A percentile compares a stretch with the other conserved stretches of the same genome.
phyloP scores from a whole-genome alignment of 2,888 invertebrate species.

The Anagyrus pseudococci region DNA sequence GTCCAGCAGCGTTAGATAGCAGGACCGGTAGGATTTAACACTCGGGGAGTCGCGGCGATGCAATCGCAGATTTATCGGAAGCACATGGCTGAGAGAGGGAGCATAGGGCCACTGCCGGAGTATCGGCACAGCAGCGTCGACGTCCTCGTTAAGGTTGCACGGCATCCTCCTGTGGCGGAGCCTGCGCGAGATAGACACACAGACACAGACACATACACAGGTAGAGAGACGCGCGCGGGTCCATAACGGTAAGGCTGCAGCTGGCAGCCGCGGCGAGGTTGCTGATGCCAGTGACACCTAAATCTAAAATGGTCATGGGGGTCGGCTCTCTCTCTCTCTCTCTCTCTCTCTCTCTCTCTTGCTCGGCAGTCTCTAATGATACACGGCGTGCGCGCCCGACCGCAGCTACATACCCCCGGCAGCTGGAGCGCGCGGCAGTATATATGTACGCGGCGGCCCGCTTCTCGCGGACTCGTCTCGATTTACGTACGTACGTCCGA shows the following conservation, averaged over 20 bases:
- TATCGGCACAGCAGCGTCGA: neutral
- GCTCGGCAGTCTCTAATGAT: neutral
- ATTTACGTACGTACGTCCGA: constrained; percentile 16
- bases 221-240: no score
- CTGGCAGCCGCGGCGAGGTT: neutral
- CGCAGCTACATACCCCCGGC: neutral
- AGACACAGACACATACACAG: neutral
- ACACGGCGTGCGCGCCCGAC: no score
- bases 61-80: constrained; percentile 36
- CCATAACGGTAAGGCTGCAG: neutral
- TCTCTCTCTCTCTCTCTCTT: neutral
- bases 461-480: constrained; percentile 22
- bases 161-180: neutral
- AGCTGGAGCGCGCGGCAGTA: neutral
- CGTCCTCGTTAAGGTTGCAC: constrained; percentile 28
- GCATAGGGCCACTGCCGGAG: neutral
- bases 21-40: no score
- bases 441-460: neutral
- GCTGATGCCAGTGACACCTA: constrained; percentile 32
- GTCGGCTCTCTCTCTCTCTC: constrained; percentile 35
- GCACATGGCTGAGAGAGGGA: constrained; percentile 20
- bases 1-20: no score
- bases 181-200: constrained; percentile 6
- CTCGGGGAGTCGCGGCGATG: constrained; percentile 25
- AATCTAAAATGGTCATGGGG: constrained; percentile 42